These are phyloP conservation scores for Periophthalmus magnuspinnatus DNA, from an alignment of 2,797 vertebrate genomes.

Conservation along the genomic window DNA sequence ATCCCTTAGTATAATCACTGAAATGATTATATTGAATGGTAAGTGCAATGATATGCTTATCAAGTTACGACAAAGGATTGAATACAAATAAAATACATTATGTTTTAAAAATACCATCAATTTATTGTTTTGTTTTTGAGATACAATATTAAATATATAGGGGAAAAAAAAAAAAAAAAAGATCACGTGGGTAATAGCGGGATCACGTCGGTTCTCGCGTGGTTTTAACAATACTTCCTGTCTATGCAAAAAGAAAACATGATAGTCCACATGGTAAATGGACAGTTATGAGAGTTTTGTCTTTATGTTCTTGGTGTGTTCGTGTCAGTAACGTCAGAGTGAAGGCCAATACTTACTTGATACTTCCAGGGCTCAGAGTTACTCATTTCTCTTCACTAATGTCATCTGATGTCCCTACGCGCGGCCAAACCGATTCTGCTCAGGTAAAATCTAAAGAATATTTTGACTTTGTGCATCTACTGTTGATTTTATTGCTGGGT, in stretches of 20 bases:
- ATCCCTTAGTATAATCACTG: too few species aligned
- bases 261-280: neutral
- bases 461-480: neutral
- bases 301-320: neutral
- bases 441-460: slow-evolving; percentile 40
- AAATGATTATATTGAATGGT: too few species aligned
- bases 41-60: too few species aligned
- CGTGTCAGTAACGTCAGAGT: neutral
- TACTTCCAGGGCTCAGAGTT: neutral
- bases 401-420: slow-evolving; percentile 20
- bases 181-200: neutral
- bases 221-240: neutral
- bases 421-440: neutral
- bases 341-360: neutral
- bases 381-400: slow-evolving; percentile 11
- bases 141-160: too few species aligned
- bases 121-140: too few species aligned
- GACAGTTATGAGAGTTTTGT: neutral
- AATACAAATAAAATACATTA: neutral
- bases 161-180: too few species aligned
- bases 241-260: neutral
- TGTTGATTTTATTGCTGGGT: neutral
- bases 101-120: neutral
- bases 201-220: too few species aligned
- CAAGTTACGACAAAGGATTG: too few species aligned